Conservation (phyloP, 1,140 invertebrate species). For the Calephelis virginiensis region DNA sequence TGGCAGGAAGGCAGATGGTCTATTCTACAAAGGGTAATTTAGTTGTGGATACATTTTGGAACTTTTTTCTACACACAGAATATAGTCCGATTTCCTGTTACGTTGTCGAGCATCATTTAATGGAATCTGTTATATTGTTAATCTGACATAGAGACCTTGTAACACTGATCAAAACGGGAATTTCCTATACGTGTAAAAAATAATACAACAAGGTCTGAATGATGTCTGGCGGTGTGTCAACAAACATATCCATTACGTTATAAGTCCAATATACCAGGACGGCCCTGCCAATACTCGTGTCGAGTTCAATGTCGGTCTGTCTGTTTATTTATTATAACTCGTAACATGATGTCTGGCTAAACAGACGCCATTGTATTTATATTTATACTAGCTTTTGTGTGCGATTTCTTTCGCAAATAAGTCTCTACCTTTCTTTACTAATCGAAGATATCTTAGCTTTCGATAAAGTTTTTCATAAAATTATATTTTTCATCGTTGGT, state of each 20-base stretch:
- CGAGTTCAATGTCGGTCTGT: slow-evolving; percentile 25
- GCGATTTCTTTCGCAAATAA: too few relatives aligned
- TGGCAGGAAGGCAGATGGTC: too few relatives aligned
- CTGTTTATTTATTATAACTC: slow-evolving; percentile 14
- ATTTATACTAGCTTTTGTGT: neutral
- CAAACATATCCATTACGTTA: slow-evolving; percentile 19
- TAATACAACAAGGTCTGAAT: slow-evolving; percentile 18
- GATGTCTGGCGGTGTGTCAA: slow-evolving; percentile 25
- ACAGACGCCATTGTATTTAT: neutral
- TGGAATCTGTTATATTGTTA: too few relatives aligned
- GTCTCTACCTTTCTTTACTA: too few relatives aligned
- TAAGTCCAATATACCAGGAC: slow-evolving; percentile 19
- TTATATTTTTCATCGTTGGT: neutral
- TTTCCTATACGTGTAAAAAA: neutral
- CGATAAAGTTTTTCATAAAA: neutral
- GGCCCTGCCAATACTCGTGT: slow-evolving; percentile 27
- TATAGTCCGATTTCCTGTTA: too few relatives aligned
- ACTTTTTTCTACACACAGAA: too few relatives aligned
- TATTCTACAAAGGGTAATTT: too few relatives aligned
- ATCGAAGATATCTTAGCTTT: neutral
- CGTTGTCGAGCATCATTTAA: too few relatives aligned
- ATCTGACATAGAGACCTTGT: too few relatives aligned
- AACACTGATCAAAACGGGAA: neutral
- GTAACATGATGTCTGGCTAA: slow-evolving; percentile 4
- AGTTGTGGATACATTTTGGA: too few relatives aligned